Evolutionary conservation across 1,140 invertebrate species (phyloP).

Genomic region (Mactra quadrangularis): DNA sequence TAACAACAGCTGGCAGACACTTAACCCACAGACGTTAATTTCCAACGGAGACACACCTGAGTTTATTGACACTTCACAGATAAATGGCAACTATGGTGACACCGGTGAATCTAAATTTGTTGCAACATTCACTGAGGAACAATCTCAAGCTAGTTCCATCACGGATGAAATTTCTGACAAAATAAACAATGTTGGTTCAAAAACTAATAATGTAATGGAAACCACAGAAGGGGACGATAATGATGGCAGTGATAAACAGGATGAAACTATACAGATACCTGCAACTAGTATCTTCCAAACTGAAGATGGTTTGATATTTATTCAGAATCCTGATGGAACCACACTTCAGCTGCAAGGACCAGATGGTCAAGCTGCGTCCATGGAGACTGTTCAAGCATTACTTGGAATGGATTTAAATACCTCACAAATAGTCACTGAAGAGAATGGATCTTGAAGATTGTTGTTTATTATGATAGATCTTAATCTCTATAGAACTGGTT

Average conservation of each 20-base stretch:
- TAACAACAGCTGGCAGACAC: not conserved
- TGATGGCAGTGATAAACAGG: constrained; percentile 9
- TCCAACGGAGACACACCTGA: not conserved
- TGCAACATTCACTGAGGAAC: constrained; percentile 10
- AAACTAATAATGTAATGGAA: not conserved
- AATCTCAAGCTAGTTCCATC: not conserved
- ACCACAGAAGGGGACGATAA: not conserved
- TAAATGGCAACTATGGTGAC: constrained; percentile 16
- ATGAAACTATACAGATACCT: constrained; percentile 54
- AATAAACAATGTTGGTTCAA: constrained; percentile 7
- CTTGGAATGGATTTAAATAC: constrained; percentile 74
- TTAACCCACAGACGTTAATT: not conserved
- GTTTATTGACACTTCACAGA: not conserved
- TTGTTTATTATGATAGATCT: too few species aligned
- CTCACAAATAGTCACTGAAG: constrained; percentile 43
- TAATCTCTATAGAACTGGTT: not conserved
- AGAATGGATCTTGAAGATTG: not conserved
- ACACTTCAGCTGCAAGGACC: constrained; percentile 79
- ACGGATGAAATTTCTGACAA: constrained; percentile 6
- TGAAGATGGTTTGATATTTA: constrained; percentile 76
- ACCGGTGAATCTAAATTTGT: not conserved
- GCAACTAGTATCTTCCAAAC: constrained; percentile 77
- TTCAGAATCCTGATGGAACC: constrained; percentile 77
- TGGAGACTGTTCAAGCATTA: constrained; percentile 81
- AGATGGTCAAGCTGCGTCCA: constrained; percentile 70